Percentiles rank a stretch among this genome's conserved stretches.
phyloP scores from a whole-genome alignment of 2,888 invertebrate species.

The Aporophyla lueneburgensis region DNA sequence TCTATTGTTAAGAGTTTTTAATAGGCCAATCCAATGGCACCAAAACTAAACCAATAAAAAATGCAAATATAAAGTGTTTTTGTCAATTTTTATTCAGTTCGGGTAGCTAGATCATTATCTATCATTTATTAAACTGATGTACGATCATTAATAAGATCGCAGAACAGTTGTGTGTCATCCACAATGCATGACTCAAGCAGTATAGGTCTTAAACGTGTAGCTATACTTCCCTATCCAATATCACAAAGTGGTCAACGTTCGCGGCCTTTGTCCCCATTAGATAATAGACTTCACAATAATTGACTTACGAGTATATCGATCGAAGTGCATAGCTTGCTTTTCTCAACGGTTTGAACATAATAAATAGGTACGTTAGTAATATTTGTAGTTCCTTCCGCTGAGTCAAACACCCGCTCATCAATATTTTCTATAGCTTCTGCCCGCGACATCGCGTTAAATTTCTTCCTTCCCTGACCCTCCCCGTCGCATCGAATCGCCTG shows the following conservation, averaged over 20 bases:
- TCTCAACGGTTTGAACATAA: neutral
- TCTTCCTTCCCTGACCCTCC: no score
- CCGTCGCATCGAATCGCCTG: no score
- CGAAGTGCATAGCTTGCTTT: slow-evolving; percentile 34
- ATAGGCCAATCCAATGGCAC: neutral
- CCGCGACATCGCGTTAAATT: no score
- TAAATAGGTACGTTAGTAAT: neutral
- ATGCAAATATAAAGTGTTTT: neutral
- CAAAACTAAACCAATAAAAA: neutral
- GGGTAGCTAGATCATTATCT: neutral
- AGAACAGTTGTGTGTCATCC: slow-evolving; percentile 11
- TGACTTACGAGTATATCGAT: slow-evolving; percentile 17
- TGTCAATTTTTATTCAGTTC: neutral
- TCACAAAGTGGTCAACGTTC: slow-evolving; percentile 52
- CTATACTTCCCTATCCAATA: slow-evolving; percentile 13
- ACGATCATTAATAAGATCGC: neutral
- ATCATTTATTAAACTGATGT: neutral
- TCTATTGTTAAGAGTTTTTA: slow-evolving; percentile 4
- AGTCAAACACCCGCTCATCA: neutral
- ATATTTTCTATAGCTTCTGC: no score
- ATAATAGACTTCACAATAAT: slow-evolving; percentile 48
- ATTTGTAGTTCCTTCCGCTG: neutral
- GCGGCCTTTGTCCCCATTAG: slow-evolving; percentile 47
- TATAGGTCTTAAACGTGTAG: slow-evolving; percentile 16
- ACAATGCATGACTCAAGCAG: slow-evolving; percentile 21